Evolutionary conservation across 2,797 vertebrate genomes (phyloP), one percentile per base, ranked within the genome.

Genomic region (Pteropus rufus): DNA sequence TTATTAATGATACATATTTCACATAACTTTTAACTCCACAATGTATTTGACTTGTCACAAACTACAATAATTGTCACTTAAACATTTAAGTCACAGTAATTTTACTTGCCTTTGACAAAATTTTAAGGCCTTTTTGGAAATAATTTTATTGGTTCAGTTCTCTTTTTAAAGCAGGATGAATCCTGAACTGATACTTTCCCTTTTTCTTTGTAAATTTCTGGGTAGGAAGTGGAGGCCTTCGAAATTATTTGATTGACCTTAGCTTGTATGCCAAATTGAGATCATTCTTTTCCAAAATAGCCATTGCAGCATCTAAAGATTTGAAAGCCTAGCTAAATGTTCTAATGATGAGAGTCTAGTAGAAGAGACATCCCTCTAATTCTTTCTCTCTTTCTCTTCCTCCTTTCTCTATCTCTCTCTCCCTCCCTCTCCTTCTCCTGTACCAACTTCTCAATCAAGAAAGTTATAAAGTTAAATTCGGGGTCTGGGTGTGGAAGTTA

Each of bases 231-330:
- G 1, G 41, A 97, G 86, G 70, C 54, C 81, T 69, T 97, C 91
- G 96, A 95, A 95, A 96, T 98, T 83, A 97, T 85, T 98, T 98
- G 90, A 46, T 41, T 83, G 67, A 73, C 11, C 62, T 87, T 52
- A 84, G 26, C 70, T 70, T 79, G 24, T 77, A 16, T 65, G 93
- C n/a, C 52, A 91, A 70, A 77, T 69, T 93, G 77, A 93, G 26
- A 93, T 81, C 16, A 84, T 88, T 92, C 54, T 87, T 92, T 92
- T 64, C 34, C 60, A 65, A 81, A 92, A 85, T 73, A 93, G 84
- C 29, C 65, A 62, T 77, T 83, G 72, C 36, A 77, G 24, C 26
- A 60, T 70, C 23, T 77, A 72, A 76, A 84, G 56, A 69, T 54
- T 65, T 79, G 44, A 73, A 64, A 75, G 7, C 16, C 56, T 90